phyloP scores from a whole-genome alignment of 2,888 invertebrate species.

The Leptothorax acervorum region DNA sequence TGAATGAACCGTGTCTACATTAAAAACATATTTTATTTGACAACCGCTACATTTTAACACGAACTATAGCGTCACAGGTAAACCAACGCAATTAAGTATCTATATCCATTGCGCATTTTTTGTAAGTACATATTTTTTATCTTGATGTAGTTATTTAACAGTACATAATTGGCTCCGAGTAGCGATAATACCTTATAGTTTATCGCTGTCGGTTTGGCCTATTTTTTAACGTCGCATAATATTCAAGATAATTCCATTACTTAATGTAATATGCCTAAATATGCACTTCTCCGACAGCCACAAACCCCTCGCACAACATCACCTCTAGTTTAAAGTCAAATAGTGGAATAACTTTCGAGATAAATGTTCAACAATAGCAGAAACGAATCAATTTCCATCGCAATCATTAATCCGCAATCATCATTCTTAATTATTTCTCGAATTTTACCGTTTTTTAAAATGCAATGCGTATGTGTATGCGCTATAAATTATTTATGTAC shows the following conservation, averaged over 20 bases:
- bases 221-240: constrained; percentile 35
- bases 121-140: constrained; percentile 77
- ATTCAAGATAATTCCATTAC: constrained; percentile 17
- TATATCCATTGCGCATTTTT: constrained; percentile 68
- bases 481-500: constrained; percentile 19
- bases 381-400: background rate
- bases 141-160: constrained; percentile 65
- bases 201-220: constrained; percentile 22
- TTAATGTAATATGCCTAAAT: constrained; percentile 33
- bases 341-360: constrained; percentile 21
- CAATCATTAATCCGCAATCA: background rate
- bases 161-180: constrained; percentile 47
- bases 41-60: constrained; percentile 73
- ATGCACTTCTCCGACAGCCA: constrained; percentile 2
- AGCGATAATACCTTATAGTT: background rate
- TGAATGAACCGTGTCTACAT: constrained; percentile 66
- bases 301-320: constrained; percentile 6
- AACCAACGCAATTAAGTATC: constrained; percentile 72
- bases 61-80: constrained; percentile 69
- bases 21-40: constrained; percentile 82
- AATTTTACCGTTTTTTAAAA: constrained; percentile 17
- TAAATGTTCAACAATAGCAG: background rate
- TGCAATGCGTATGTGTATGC: background rate
- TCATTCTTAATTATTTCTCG: background rate
- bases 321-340: background rate